Evolutionary conservation across 2,888 invertebrate species (phyloP), one percentile per base, ranked within the genome.

Genomic region (Ochropacha duplaris): DNA sequence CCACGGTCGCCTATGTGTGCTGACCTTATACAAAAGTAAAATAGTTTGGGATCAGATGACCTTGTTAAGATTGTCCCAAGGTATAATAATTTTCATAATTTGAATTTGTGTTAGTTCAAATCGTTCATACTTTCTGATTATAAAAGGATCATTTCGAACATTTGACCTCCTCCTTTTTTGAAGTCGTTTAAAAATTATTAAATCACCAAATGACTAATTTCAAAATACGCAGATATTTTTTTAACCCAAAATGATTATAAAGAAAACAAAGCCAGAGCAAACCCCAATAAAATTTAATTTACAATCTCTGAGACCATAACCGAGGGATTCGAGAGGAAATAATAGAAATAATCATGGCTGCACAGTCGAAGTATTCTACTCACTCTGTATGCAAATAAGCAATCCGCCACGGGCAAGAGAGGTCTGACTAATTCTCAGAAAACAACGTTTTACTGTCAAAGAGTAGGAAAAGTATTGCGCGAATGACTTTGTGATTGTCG

Each of bases 331-430:
- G 49, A 44, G 62, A 67, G 75, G 71, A 75, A 85, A 84, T 86
- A 83, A 86, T 80, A 84, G 83, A 86, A 84, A 85, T 85, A 83
- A 86, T 86, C 81, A 84, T 73, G 75, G 65, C 70, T 69, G 62
- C 69, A 62, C 67, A 65, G 73, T 74, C 70, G 72, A 71, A 76
- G 71, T 69, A 74, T 71, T 74, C 44, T 44, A 16, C 44, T 70
- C 79, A 78, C 83, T 87, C 80, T 86, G 76, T 87, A 86, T 87
- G 86, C 83, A 81, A 87, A 87, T 87, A 74, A 77, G 82, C 78
- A 78, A 79, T 80, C 78, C 79, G 76, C 81, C 78, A 71, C 76
- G 71, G 74, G 76, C 76, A 62, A 69, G 66, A 69, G 72, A 68
- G 74, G 74, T 73, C 78, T 76, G 76, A 79, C 85, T 86, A 87